A percentile compares a stretch with the other conserved stretches of the same genome.
These are phyloP conservation scores for Xenopus petersii DNA, from an alignment of 2,797 vertebrate species.

Conservation along the genomic window DNA sequence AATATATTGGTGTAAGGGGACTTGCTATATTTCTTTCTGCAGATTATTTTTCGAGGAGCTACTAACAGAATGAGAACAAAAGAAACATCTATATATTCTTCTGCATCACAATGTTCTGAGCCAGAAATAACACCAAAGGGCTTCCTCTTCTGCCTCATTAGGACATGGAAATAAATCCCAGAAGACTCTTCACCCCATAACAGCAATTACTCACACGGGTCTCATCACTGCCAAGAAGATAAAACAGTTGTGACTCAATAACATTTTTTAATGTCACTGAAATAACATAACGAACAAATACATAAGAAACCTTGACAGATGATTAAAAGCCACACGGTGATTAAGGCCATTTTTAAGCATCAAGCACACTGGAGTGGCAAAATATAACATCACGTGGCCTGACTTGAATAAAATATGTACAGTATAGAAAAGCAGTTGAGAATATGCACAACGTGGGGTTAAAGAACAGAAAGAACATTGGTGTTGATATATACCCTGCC, in stretches of 20 bases:
- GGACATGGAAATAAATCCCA: constrained; percentile 82
- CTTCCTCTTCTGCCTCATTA: constrained; percentile 84
- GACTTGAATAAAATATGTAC: too few relatives aligned
- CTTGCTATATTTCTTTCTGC: too few relatives aligned
- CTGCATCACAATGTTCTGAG: constrained; percentile 63
- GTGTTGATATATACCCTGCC: too few relatives aligned
- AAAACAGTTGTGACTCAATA: constrained; percentile 67
- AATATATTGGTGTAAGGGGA: too few relatives aligned
- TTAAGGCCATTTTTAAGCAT: too few relatives aligned
- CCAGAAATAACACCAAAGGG: constrained; percentile 87
- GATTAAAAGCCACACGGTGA: too few relatives aligned
- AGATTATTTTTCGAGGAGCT: constrained; percentile 73
- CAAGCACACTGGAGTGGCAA: too few relatives aligned
- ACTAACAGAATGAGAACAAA: constrained; percentile 69
- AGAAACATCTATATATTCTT: neutral
- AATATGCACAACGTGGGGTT: too few relatives aligned
- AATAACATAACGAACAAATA: neutral
- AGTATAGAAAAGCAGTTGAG: too few relatives aligned
- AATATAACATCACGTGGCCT: too few relatives aligned
- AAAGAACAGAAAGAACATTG: too few relatives aligned
- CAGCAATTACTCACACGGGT: constrained; percentile 73
- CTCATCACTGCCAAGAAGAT: constrained; percentile 68
- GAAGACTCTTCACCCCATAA: constrained; percentile 79
- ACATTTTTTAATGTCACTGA: constrained; percentile 55
- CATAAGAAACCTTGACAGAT: neutral